A percentile compares a stretch with the other conserved stretches of the same genome.
Conservation (phyloP, 2,888 invertebrate species). For the Apomyelois bistriatella region DNA sequence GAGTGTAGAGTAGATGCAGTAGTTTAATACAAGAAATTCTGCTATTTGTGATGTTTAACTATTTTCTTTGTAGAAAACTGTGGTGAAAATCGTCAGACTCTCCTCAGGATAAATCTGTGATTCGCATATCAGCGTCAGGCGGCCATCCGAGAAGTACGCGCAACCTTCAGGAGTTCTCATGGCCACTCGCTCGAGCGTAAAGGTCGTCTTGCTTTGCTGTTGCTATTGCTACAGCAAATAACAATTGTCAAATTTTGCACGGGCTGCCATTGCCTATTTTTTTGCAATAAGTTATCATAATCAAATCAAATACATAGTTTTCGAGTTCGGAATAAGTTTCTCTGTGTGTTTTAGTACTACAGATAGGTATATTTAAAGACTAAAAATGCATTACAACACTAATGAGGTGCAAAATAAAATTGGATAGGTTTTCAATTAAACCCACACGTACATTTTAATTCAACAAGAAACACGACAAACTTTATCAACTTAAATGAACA, state of each 20-base stretch:
- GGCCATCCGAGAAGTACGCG: conserved; percentile 44
- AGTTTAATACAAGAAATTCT: no score
- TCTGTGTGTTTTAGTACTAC: no score
- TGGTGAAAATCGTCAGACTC: conserved; percentile 10
- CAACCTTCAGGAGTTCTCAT: conserved; percentile 71
- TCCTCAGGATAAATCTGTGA: conserved; percentile 15
- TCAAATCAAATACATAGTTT: no score
- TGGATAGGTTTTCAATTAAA: no score
- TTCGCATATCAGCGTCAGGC: conserved; percentile 19
- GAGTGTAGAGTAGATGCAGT: not conserved
- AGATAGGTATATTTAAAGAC: no score
- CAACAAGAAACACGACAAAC: no score
- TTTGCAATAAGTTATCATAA: not conserved
- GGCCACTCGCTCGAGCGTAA: conserved; percentile 65
- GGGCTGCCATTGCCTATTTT: conserved; percentile 13
- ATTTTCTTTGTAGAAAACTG: not conserved
- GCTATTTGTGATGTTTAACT: no score
- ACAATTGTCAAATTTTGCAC: conserved; percentile 43
- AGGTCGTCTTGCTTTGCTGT: conserved; percentile 55
- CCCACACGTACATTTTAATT: no score
- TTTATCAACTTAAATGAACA: no score
- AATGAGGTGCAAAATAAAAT: no score
- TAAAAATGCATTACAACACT: no score
- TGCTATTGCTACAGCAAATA: conserved; percentile 53
- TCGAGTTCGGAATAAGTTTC: no score